Base-by-base conservation (phyloP, 2,797 vertebrate genomes). In the Trachops cirrhosus region DNA sequence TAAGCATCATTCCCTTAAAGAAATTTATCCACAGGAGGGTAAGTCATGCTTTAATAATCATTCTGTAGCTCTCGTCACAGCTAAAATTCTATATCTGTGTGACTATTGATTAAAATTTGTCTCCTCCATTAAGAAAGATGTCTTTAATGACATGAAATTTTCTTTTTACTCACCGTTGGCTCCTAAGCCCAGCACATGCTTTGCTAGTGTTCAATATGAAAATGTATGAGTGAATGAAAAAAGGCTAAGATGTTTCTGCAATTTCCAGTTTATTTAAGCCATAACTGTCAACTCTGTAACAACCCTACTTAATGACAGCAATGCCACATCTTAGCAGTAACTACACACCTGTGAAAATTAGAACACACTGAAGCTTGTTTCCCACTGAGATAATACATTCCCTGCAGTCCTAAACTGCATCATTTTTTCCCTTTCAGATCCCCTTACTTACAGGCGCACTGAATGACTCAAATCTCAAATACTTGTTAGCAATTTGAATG, bases 291-390 rank as follows among this genome's bases (percentile, higher is more conserved):
- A 29, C 32, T 86, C 34, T 64, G 12, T 77, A 91, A 90, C 39
- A 93, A 96, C 86, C 7, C 39, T 59, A 95, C 62, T 89, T 93
- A 86, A 67, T n/a, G 44, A 94, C 6, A 93, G 18, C 70, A 93
- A 92, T 73, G 46, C 78, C 24, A 77, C 29, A 85, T 50, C 71
- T 87, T 24, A 90, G 80, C 89, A 95, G 11, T 68, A 5, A 89
- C 48, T 84, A 68, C 2, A 41, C 10, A 62, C 6, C 50, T 59
- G 19, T 24, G 90, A 91, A 93, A 80, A 46, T 59, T n/a, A 96
- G 68, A 77, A 84, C 86, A 91, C 10, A 75, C 26, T 74, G 22
- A 97, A 18, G 41, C 26, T 41, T 71, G 7, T 71, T 91, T 90
- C 48, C 34, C 29, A 87, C 71, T 68, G n/a, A 96, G 73, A 52